Evolutionary conservation across 2,888 invertebrate genomes (phyloP).

Genomic region (Cactoblastis cactorum): DNA sequence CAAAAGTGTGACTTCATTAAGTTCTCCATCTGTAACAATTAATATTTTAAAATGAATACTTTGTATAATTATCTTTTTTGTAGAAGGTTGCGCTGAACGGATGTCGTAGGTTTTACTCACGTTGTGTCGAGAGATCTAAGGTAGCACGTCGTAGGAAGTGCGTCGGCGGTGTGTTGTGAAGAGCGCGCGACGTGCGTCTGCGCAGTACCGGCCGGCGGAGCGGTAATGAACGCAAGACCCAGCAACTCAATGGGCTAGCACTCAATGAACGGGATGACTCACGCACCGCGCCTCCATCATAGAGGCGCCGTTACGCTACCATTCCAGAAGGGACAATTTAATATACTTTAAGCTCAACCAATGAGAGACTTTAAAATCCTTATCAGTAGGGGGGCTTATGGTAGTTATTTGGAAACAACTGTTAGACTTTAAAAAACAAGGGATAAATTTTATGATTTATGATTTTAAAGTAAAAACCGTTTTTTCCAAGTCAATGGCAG

Average conservation of each 20-base stretch:
- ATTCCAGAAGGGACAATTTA: constrained; percentile 53
- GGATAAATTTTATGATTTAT: too few species aligned
- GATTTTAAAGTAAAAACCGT: too few species aligned
- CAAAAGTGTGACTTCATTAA: constrained; percentile 61
- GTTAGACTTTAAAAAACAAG: too few species aligned
- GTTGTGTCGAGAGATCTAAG: constrained; percentile 62
- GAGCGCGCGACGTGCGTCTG: constrained; percentile 73
- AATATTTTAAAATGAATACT: background rate
- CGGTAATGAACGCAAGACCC: constrained; percentile 73
- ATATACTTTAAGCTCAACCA: constrained; percentile 52
- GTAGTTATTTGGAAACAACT: constrained; percentile 40
- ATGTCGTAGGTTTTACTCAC: constrained; percentile 72
- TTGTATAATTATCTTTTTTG: constrained; percentile 13
- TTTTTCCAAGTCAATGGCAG: too few species aligned
- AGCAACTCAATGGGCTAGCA: constrained; percentile 70
- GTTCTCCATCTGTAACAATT: constrained; percentile 68
- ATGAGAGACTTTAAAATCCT: constrained; percentile 26
- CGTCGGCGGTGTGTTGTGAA: constrained; percentile 59
- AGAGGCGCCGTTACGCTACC: constrained; percentile 58
- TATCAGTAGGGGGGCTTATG: constrained; percentile 22
- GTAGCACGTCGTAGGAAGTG: constrained; percentile 63
- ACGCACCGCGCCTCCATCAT: constrained; percentile 70
- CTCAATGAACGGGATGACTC: constrained; percentile 71
- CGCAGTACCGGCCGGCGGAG: constrained; percentile 76
- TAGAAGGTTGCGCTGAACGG: constrained; percentile 47